phyloP scores from a whole-genome alignment of 2,888 invertebrate species.

The Glaucopsyche alexis region DNA sequence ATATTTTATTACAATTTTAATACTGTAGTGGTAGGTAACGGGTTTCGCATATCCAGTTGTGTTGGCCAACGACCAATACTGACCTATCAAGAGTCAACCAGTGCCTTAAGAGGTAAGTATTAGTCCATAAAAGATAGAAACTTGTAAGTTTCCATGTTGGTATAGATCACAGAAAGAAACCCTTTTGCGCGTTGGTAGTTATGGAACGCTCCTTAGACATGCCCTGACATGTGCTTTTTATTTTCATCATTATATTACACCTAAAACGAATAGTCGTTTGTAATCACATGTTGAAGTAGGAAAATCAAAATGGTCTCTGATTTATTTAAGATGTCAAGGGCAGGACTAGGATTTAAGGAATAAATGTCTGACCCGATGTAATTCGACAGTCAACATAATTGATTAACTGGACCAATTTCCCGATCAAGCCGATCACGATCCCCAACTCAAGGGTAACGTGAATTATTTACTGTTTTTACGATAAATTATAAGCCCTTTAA shows the following conservation, averaged over 20 bases:
- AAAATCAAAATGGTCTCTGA: slow-evolving; percentile 5
- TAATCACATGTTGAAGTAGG: background rate
- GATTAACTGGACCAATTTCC: slow-evolving; percentile 28
- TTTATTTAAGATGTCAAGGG: slow-evolving; percentile 24
- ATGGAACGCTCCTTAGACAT: too few relatives aligned
- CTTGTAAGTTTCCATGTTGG: too few relatives aligned
- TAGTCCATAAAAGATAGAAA: too few relatives aligned
- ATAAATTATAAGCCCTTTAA: background rate
- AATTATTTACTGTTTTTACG: background rate
- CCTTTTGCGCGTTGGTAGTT: too few relatives aligned
- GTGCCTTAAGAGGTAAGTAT: too few relatives aligned
- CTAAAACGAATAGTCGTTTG: too few relatives aligned
- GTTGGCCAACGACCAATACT: background rate
- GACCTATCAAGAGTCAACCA: too few relatives aligned
- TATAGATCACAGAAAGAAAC: too few relatives aligned
- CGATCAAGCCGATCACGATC: slow-evolving; percentile 23
- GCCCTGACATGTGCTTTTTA: too few relatives aligned
- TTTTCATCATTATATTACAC: too few relatives aligned
- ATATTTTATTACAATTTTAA: background rate
- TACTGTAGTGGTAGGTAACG: background rate
- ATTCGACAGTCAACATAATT: slow-evolving; percentile 29
- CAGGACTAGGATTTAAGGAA: slow-evolving; percentile 19
- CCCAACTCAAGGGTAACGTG: slow-evolving; percentile 12
- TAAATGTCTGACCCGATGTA: slow-evolving; percentile 26
- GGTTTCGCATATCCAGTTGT: background rate